These are phyloP conservation scores for Palloptera scutellata DNA, from an alignment of 2,888 invertebrate species.

Conservation along the genomic window DNA sequence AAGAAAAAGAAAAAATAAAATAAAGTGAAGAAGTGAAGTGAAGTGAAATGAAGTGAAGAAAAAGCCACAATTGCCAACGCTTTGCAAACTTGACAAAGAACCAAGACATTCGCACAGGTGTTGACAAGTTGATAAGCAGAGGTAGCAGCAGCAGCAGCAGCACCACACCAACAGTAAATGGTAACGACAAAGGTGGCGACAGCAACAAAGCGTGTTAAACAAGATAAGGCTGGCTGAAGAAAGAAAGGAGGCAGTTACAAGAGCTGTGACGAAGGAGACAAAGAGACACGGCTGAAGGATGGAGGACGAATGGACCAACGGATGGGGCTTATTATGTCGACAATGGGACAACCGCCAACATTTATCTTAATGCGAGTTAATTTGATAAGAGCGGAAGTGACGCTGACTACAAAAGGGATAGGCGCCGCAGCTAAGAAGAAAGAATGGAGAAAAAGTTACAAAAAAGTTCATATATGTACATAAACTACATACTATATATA, in stretches of 20 bases:
- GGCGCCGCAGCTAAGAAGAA: background rate
- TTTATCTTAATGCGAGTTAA: conserved; percentile 48
- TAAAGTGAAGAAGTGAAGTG: no score
- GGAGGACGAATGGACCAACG: background rate
- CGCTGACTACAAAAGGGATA: background rate
- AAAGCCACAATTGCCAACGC: background rate
- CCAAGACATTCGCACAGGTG: conserved; percentile 17
- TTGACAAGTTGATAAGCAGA: conserved; percentile 41
- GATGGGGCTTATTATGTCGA: conserved; percentile 4
- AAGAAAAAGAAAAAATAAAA: no score
- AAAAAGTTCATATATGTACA: background rate
- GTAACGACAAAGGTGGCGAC: background rate
- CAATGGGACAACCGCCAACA: conserved; percentile 31
- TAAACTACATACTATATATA: background rate
- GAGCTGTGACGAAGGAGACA: no score
- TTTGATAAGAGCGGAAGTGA: conserved; percentile 37
- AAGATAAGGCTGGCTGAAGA: conserved; percentile 15
- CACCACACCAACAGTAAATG: background rate
- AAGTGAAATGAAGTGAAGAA: background rate
- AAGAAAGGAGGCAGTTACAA: no score
- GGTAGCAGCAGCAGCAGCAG: background rate
- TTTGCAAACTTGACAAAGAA: background rate
- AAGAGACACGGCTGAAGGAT: no score
- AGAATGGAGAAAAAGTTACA: no score
- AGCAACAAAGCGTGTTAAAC: conserved; percentile 17